Percentiles rank a stretch among this genome's conserved stretches.
Conservation (phyloP, 2,113 vertebrate species). For the Nerophis lumbriciformis region DNA sequence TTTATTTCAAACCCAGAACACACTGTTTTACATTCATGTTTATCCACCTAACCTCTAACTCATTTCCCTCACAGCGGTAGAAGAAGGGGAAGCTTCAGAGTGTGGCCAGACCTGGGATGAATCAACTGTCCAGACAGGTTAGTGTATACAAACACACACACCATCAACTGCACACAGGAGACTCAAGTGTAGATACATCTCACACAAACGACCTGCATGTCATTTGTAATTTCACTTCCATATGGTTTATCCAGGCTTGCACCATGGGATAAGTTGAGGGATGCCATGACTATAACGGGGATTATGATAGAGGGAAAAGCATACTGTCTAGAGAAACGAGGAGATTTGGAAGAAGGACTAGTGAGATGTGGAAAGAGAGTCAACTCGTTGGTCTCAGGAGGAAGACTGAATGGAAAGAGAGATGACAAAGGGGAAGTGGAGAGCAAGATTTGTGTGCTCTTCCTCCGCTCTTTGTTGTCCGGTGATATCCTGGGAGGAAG, state of each 20-base stretch:
- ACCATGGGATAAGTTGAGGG: conserved; percentile 29
- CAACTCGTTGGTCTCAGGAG: conserved; percentile 33
- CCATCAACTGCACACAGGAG: conserved; percentile 33
- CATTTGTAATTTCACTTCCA: conserved; percentile 79
- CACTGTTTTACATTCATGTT: background rate
- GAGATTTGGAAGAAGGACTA: conserved; percentile 22
- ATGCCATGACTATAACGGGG: conserved; percentile 13
- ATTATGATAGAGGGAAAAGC: conserved; percentile 17
- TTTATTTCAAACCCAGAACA: background rate
- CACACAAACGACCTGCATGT: conserved; percentile 54
- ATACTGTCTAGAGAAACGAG: conserved; percentile 11
- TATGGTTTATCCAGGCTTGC: conserved; percentile 73
- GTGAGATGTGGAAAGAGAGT: conserved; percentile 31
- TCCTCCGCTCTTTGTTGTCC: conserved; percentile 44
- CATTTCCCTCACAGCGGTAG: conserved; percentile 71
- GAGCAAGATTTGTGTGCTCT: conserved; percentile 44
- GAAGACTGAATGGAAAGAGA: conserved; percentile 36
- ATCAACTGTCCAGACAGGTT: conserved; percentile 84
- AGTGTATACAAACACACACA: conserved; percentile 58
- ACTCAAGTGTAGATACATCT: conserved; percentile 13
- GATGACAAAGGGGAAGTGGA: conserved; percentile 40
- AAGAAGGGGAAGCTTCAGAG: conserved; percentile 91
- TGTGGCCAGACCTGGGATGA: conserved; percentile 88
- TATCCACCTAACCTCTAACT: conserved; percentile 12
- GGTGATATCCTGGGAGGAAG: conserved; percentile 47